A percentile compares a stretch with the other conserved stretches of the same genome.
Evolutionary conservation across 2,888 invertebrate genomes (phyloP).

Genomic region (Thera britannica): DNA sequence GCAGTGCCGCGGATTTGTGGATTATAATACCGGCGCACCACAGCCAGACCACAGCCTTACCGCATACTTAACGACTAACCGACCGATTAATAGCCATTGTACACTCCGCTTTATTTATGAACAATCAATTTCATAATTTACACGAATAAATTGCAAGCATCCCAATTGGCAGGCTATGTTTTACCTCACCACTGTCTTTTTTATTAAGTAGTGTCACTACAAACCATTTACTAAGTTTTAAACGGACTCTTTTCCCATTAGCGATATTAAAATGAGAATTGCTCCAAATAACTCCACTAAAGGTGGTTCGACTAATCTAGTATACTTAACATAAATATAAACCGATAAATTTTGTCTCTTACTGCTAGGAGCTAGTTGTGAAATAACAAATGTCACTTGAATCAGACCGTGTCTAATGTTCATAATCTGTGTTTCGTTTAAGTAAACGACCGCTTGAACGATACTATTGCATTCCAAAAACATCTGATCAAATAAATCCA

Average conservation of each 20-base stretch:
- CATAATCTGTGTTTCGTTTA: slow-evolving; percentile 53
- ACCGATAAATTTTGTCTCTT: not conserved
- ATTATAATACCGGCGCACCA: slow-evolving; percentile 58
- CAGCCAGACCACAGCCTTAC: slow-evolving; percentile 20
- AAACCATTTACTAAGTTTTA: too few relatives aligned
- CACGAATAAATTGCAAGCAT: not conserved
- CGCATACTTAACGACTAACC: slow-evolving; percentile 64
- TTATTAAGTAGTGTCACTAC: too few relatives aligned
- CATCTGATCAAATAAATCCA: slow-evolving; percentile 82
- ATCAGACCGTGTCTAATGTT: slow-evolving; percentile 47
- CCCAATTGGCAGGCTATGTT: not conserved
- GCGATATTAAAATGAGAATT: too few relatives aligned
- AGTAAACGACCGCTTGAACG: slow-evolving; percentile 51
- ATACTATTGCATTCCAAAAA: slow-evolving; percentile 61
- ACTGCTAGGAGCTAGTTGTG: slow-evolving; percentile 25
- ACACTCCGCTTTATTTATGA: slow-evolving; percentile 45
- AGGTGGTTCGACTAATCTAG: too few relatives aligned
- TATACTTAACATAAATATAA: not conserved
- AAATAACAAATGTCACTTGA: slow-evolving; percentile 39
- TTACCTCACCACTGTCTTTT: not conserved
- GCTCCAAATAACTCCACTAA: not conserved
- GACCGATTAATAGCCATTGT: slow-evolving; percentile 57
- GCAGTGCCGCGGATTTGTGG: slow-evolving; percentile 72
- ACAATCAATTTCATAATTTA: slow-evolving; percentile 39
- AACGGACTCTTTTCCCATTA: too few relatives aligned